phyloP scores from a whole-genome alignment of 2,113 vertebrate genomes.

The Lutjanus erythropterus region DNA sequence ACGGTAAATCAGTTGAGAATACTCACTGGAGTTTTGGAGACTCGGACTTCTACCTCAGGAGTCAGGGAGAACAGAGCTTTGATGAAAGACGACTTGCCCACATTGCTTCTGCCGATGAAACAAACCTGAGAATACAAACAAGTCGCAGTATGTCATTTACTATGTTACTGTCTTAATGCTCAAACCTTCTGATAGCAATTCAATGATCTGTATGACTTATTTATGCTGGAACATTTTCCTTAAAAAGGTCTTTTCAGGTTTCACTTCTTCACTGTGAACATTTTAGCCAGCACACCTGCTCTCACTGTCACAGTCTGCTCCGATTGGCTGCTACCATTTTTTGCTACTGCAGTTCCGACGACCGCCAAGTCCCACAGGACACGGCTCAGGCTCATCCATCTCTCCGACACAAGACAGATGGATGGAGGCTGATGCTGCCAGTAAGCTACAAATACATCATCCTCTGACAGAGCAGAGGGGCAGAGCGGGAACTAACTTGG shows the following conservation, averaged over 20 bases:
- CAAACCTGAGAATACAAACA: slow-evolving; percentile 87
- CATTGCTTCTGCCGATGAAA: slow-evolving; percentile 96
- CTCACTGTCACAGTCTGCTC: not conserved
- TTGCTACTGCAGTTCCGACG: not conserved
- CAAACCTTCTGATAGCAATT: not conserved
- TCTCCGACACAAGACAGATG: slow-evolving; percentile 46
- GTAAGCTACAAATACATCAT: slow-evolving; percentile 46
- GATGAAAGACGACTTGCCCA: slow-evolving; percentile 96
- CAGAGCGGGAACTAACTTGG: slow-evolving; percentile 29
- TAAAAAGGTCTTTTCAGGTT: not conserved
- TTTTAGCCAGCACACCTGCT: not conserved
- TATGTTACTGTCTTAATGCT: not conserved
- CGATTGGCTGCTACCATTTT: slow-evolving; percentile 10
- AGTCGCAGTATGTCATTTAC: not conserved
- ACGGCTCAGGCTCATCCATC: slow-evolving; percentile 41
- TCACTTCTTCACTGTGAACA: not conserved
- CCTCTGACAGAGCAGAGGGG: slow-evolving; percentile 31
- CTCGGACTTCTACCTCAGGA: slow-evolving; percentile 91
- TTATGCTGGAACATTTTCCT: not conserved
- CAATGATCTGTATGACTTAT: not conserved
- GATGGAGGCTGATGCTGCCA: slow-evolving; percentile 42
- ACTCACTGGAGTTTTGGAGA: slow-evolving; percentile 95
- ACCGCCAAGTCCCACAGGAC: slow-evolving; percentile 23
- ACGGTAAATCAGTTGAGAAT: not conserved
- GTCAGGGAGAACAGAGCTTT: slow-evolving; percentile 91